Conservation (phyloP, 2,113 vertebrate species). For the Carlito syrichta region DNA sequence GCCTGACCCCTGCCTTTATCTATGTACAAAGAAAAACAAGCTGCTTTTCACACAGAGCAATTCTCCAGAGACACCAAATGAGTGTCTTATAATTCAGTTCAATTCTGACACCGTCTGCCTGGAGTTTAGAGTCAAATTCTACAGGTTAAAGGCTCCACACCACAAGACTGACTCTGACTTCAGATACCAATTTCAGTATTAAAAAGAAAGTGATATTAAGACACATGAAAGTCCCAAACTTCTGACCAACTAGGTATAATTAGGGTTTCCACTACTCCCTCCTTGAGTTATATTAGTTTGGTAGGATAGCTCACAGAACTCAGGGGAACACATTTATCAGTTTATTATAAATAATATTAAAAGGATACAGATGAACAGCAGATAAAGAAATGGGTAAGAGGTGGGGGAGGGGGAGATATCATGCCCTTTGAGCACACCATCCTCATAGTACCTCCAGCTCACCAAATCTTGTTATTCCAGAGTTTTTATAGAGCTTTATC, state of each 20-base stretch:
- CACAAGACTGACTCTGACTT: not conserved
- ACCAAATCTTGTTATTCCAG: not conserved
- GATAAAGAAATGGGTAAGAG: not conserved
- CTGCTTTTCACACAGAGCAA: not conserved
- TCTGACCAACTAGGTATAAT: too few relatives aligned
- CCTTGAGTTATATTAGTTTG: not conserved
- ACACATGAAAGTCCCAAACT: too few relatives aligned
- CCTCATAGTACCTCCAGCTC: not conserved
- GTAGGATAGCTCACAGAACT: not conserved
- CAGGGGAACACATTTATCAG: not conserved
- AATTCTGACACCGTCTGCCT: not conserved
- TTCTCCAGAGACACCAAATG: not conserved
- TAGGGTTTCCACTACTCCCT: too few relatives aligned
- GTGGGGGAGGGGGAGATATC: too few relatives aligned
- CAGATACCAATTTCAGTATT: not conserved
- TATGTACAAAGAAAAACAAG: not conserved
- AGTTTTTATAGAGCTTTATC: not conserved
- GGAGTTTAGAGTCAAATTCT: not conserved
- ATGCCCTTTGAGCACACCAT: accelerated
- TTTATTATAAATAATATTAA: not conserved
- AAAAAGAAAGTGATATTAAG: too few relatives aligned
- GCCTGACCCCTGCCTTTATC: not conserved
- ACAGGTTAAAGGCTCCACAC: not conserved
- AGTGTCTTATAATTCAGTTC: too few relatives aligned
- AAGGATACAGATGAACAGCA: not conserved